phyloP scores from a whole-genome alignment of 2,888 invertebrate species.

The Crepidodera aurea region DNA sequence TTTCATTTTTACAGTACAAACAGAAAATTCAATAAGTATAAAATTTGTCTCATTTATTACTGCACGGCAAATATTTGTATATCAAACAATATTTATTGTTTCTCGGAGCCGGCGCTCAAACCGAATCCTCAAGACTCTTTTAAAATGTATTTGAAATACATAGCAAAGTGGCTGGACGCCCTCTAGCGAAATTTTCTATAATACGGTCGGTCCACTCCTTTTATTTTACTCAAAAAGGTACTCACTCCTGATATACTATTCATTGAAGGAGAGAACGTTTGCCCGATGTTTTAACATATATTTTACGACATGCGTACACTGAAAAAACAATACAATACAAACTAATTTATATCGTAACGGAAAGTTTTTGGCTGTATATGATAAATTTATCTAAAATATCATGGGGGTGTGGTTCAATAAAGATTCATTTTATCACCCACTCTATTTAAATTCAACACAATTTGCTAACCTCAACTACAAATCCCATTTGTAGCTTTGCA shows the following conservation, averaged over 20 bases:
- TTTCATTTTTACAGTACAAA: slow-evolving; percentile 31
- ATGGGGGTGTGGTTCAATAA: no score
- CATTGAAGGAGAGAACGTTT: slow-evolving; percentile 55
- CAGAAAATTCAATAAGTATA: slow-evolving; percentile 33
- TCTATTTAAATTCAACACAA: no score
- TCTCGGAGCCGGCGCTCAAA: slow-evolving; percentile 27
- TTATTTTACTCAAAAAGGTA: slow-evolving; percentile 46
- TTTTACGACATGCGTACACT: background rate
- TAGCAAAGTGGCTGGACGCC: slow-evolving; percentile 53
- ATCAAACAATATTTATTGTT: slow-evolving; percentile 37
- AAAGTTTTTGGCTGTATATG: no score
- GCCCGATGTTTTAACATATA: slow-evolving; percentile 34
- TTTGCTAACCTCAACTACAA: no score
- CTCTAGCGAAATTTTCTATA: slow-evolving; percentile 54
- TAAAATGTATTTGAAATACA: slow-evolving; percentile 57
- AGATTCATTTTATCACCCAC: no score
- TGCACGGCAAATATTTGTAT: slow-evolving; percentile 33
- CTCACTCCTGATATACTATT: slow-evolving; percentile 56
- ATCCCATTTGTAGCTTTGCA: no score
- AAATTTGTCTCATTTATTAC: slow-evolving; percentile 34
- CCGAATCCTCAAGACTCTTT: slow-evolving; percentile 38
- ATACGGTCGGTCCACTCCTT: slow-evolving; percentile 49
- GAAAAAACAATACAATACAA: slow-evolving; percentile 7
- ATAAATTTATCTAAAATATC: no score
- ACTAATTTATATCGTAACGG: no score